Conservation (phyloP, 2,113 vertebrate species). For the Periophthalmus modestus region DNA sequence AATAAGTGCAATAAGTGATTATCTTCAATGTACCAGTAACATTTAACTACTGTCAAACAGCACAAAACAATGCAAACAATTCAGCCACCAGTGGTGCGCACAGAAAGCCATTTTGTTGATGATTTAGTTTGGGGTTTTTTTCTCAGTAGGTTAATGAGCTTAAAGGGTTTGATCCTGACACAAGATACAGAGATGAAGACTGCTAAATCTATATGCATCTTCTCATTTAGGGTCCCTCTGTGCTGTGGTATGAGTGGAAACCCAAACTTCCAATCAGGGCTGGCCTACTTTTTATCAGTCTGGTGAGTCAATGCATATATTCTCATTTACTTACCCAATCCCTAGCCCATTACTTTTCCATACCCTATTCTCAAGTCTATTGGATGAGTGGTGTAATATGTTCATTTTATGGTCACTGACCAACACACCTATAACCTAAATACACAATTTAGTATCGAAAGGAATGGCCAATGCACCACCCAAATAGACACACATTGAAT, state of each 20-base stretch:
- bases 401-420: neutral
- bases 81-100: no score
- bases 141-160: neutral
- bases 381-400: neutral
- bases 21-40: no score
- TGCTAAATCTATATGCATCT: no score
- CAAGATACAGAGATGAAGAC: no score
- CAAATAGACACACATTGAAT: slow-evolving; percentile 34
- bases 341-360: neutral
- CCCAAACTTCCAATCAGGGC: neutral
- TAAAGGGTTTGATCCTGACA: no score
- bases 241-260: neutral
- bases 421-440: slow-evolving; percentile 31
- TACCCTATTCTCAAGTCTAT: neutral
- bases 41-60: no score
- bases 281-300: neutral
- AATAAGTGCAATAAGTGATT: no score
- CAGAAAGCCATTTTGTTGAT: no score
- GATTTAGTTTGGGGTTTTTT: no score
- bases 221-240: neutral
- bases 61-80: no score
- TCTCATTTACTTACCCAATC: neutral
- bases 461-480: slow-evolving; percentile 20
- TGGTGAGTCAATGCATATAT: neutral
- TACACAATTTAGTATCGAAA: slow-evolving; percentile 10